These are phyloP conservation scores for Notoglanidium macrostoma DNA, from an alignment of 2,797 vertebrate genomes.

Conservation along the genomic window DNA sequence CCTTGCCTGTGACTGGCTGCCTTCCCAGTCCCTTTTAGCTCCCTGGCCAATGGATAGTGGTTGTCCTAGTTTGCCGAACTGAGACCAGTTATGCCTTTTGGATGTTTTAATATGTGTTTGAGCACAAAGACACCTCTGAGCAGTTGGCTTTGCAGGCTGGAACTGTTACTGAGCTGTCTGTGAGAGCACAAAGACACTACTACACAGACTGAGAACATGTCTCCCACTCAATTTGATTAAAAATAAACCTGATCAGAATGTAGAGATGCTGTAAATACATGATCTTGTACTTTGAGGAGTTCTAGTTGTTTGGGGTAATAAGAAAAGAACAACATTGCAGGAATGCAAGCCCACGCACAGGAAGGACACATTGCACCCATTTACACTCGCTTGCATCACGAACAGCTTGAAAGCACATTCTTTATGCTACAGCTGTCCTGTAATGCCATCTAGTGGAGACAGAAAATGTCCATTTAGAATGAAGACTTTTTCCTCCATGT, in stretches of 20 bases:
- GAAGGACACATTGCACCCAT: constrained; percentile 3
- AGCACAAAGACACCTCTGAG: constrained; percentile 27
- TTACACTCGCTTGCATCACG: background rate
- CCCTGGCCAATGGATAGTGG: background rate
- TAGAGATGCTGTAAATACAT: background rate
- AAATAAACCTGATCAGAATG: background rate
- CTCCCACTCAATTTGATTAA: background rate
- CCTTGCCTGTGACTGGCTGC: constrained; percentile 35
- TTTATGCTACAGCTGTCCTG: background rate
- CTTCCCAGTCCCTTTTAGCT: background rate
- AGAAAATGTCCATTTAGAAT: no score
- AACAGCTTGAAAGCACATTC: background rate
- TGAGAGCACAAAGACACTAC: background rate
- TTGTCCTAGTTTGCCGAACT: background rate
- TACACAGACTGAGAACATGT: background rate
- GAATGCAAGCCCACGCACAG: constrained; percentile 2
- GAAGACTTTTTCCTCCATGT: background rate
- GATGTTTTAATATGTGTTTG: background rate
- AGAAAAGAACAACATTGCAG: background rate
- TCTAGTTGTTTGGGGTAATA: background rate
- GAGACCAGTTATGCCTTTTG: background rate
- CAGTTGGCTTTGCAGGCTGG: background rate
- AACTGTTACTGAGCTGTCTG: constrained; percentile 13
- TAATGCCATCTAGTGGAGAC: constrained; percentile 33
- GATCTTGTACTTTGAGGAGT: no score